Evolutionary conservation across 2,888 invertebrate species (phyloP).

Genomic region (Phyllotreta striolata): DNA sequence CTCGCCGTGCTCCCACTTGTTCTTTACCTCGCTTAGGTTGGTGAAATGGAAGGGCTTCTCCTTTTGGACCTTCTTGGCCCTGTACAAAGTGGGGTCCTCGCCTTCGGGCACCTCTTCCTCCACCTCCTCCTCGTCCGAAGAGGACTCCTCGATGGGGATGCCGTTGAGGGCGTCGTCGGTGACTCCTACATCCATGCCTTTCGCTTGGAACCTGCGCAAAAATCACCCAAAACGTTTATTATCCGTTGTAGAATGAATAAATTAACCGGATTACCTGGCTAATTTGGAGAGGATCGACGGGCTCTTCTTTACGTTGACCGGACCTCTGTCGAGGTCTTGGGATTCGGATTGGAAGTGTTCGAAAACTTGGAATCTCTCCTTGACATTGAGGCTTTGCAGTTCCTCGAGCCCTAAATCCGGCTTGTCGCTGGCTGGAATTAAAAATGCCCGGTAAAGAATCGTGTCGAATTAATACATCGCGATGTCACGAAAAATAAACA

Average conservation of each 20-base stretch:
- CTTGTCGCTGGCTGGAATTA: constrained; percentile 78
- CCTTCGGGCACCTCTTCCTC: constrained; percentile 63
- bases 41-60: constrained; percentile 83
- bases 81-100: constrained; percentile 63
- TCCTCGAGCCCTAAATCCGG: constrained; percentile 86
- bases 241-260: neutral
- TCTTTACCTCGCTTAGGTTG: constrained; percentile 85
- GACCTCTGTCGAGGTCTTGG: constrained; percentile 64
- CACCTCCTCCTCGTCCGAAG: constrained; percentile 73
- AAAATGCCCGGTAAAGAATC: neutral
- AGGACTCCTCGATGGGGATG: constrained; percentile 74
- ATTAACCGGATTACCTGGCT: constrained; percentile 69
- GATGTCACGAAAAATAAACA: neutral
- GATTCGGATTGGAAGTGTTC: constrained; percentile 67
- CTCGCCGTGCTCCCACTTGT: constrained; percentile 79
- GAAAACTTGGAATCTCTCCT: constrained; percentile 85
- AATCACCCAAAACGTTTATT: neutral
- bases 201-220: constrained; percentile 74
- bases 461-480: neutral
- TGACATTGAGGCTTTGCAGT: constrained; percentile 81
- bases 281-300: constrained; percentile 81
- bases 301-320: constrained; percentile 71
- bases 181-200: constrained; percentile 83
- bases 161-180: constrained; percentile 80
- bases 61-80: constrained; percentile 66